A percentile compares a stretch with the other conserved stretches of the same genome.
phyloP scores from a whole-genome alignment of 2,888 invertebrate genomes.

The Hyposoter dolosus region DNA sequence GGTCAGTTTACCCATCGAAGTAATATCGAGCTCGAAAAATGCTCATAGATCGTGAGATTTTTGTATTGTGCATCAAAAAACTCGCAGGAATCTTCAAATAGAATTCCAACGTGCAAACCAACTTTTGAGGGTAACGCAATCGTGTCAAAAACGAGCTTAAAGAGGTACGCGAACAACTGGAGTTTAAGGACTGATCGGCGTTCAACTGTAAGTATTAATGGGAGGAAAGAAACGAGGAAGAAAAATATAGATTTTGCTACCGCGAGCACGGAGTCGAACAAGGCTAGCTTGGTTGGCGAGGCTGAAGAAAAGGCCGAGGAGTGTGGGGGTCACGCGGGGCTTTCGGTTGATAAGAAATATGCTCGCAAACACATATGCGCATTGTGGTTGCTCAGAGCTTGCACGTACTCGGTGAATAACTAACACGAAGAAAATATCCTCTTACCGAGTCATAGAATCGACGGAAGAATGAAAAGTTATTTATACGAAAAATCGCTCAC shows the following conservation, averaged over 20 bases:
- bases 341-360: slow-evolving; percentile 61
- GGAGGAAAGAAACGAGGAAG: not conserved
- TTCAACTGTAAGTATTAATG: not conserved
- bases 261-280: slow-evolving; percentile 30
- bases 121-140: not conserved
- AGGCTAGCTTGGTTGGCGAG: slow-evolving; percentile 35
- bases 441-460: not conserved
- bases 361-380: slow-evolving; percentile 28
- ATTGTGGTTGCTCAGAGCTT: slow-evolving; percentile 30
- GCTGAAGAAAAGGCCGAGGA: slow-evolving; percentile 28
- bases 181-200: not conserved
- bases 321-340: slow-evolving; percentile 40
- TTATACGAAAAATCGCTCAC: slow-evolving; percentile 4
- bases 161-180: not conserved
- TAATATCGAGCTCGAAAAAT: not conserved
- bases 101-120: not conserved
- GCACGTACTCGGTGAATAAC: slow-evolving; percentile 22
- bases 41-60: not conserved
- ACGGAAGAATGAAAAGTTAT: slow-evolving; percentile 32
- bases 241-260: slow-evolving; percentile 5
- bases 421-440: slow-evolving; percentile 24
- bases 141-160: not conserved
- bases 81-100: not conserved
- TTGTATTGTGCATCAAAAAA: not conserved
- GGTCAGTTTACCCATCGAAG: no score